Conservation (phyloP, 2,797 vertebrate species). For the Hydrophis major region DNA sequence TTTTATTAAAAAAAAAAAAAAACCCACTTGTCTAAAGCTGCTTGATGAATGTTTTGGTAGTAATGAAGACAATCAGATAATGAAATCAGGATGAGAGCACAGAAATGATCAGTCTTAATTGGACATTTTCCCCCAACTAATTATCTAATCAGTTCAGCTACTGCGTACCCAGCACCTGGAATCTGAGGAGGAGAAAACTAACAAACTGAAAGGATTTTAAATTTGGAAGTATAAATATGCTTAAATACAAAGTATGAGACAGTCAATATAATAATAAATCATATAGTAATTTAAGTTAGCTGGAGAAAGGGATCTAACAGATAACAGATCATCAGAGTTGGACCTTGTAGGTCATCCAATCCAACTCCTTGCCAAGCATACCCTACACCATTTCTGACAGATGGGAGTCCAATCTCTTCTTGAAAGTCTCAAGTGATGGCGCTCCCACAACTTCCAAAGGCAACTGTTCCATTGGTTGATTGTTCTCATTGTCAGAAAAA, state of each 20-base stretch:
- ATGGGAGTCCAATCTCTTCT: too few relatives aligned
- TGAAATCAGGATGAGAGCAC: conserved; percentile 32
- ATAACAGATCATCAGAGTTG: too few relatives aligned
- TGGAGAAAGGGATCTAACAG: neutral
- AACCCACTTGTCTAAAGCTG: neutral
- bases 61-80: conserved; percentile 36
- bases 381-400: too few relatives aligned
- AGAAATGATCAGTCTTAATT: conserved; percentile 35
- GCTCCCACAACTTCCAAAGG: too few relatives aligned
- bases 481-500: too few relatives aligned
- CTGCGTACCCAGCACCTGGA: conserved; percentile 19
- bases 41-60: conserved; percentile 27
- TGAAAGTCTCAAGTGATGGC: too few relatives aligned
- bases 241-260: conserved; percentile 3
- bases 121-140: neutral
- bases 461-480: too few relatives aligned
- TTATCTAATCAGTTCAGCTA: conserved; percentile 34
- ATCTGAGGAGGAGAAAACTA: neutral
- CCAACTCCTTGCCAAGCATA: too few relatives aligned
- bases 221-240: neutral
- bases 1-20: neutral
- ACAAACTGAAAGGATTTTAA: neutral
- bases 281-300: neutral
- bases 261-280: conserved; percentile 8
- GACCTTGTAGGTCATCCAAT: too few relatives aligned